phyloP scores from a whole-genome alignment of 2,113 vertebrate species.

The Hippotragus niger region DNA sequence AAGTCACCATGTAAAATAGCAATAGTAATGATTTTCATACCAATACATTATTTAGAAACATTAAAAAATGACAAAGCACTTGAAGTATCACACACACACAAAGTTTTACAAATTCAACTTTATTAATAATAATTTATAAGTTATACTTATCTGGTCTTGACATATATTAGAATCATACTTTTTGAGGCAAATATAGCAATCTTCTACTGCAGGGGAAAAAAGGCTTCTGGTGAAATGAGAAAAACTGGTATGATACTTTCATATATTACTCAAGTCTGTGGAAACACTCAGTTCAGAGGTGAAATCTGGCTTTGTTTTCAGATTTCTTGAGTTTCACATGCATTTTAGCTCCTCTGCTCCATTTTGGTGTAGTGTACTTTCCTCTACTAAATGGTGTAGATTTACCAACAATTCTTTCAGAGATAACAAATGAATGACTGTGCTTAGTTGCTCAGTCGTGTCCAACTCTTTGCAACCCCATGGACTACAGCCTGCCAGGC shows the following conservation, averaged over 20 bases:
- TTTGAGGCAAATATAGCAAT: background rate
- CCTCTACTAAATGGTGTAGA: background rate
- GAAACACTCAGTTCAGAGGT: background rate
- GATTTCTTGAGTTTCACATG: background rate
- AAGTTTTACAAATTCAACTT: background rate
- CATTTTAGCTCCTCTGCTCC: background rate
- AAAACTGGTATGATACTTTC: background rate
- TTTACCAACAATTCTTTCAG: background rate
- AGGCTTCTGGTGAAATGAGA: background rate
- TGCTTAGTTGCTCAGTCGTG: background rate
- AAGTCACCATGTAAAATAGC: background rate
- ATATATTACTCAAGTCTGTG: slow-evolving; percentile 13
- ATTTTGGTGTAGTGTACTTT: background rate
- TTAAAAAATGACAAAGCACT: background rate
- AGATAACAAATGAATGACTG: background rate
- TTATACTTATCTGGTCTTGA: background rate
- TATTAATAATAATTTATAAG: slow-evolving; percentile 44
- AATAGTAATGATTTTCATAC: background rate
- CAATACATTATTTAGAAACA: background rate
- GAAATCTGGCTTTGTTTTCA: background rate
- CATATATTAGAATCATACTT: background rate
- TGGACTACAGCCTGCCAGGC: background rate
- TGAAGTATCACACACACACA: background rate
- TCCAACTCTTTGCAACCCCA: background rate
- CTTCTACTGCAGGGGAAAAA: background rate